phyloP scores from a whole-genome alignment of 1,140 invertebrate genomes.

The Pseudoatta argentina region DNA sequence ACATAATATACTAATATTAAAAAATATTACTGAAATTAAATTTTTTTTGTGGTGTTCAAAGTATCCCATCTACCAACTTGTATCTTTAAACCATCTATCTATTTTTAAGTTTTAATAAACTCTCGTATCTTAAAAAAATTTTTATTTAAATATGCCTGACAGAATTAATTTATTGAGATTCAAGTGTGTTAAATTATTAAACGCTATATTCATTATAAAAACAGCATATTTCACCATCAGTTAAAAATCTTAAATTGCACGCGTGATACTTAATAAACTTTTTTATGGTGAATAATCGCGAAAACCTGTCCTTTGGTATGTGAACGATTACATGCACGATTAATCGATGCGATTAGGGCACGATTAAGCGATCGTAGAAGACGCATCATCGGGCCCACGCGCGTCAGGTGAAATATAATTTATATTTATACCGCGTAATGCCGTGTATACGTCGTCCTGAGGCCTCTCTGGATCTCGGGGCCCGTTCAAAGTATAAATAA shows the following conservation, averaged over 20 bases:
- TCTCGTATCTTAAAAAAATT: background rate
- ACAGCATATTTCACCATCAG: background rate
- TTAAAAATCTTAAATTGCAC: background rate
- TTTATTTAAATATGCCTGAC: background rate
- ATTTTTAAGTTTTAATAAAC: background rate
- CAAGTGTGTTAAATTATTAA: background rate
- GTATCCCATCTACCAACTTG: too few species aligned
- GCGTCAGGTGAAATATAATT: conserved; percentile 48
- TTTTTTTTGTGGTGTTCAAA: too few species aligned
- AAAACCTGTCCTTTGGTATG: background rate
- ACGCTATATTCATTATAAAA: background rate
- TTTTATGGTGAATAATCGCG: background rate
- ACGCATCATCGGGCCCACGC: background rate
- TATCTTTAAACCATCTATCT: too few species aligned
- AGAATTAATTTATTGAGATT: background rate
- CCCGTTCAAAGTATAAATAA: conserved; percentile 44
- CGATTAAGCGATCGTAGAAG: conserved; percentile 30
- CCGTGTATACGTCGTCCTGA: background rate
- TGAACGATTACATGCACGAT: background rate
- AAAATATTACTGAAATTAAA: too few species aligned
- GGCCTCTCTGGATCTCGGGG: too few species aligned
- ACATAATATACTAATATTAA: too few species aligned
- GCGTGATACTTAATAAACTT: background rate
- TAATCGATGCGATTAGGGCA: conserved; percentile 26
- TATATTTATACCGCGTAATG: conserved; percentile 31